These are phyloP conservation scores for Clinocottus analis DNA, from an alignment of 2,113 vertebrate genomes.

Conservation along the genomic window DNA sequence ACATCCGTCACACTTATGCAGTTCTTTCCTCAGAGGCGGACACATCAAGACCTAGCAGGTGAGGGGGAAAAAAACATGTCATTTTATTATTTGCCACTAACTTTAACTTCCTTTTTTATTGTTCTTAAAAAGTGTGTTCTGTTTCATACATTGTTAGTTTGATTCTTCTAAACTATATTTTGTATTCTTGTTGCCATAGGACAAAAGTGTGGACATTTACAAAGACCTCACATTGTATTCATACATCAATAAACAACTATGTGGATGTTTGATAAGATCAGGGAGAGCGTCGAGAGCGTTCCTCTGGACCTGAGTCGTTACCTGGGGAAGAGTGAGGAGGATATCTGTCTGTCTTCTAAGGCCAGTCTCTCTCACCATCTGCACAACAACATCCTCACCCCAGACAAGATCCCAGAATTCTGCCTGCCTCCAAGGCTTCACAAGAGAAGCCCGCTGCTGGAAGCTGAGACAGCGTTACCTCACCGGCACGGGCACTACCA, in stretches of 20 bases:
- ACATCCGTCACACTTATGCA: slow-evolving; percentile 18
- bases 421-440: slow-evolving; percentile 80
- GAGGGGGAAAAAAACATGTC: slow-evolving; percentile 20
- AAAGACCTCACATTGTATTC: background rate
- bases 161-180: background rate
- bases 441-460: slow-evolving; percentile 43
- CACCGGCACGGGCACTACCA: background rate
- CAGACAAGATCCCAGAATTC: slow-evolving; percentile 84
- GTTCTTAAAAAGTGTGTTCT: background rate
- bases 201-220: background rate
- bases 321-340: slow-evolving; percentile 59
- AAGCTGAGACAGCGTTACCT: slow-evolving; percentile 15
- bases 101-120: background rate
- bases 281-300: slow-evolving; percentile 69
- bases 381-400: slow-evolving; percentile 82
- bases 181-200: slow-evolving; percentile 15
- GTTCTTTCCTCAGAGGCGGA: slow-evolving; percentile 7
- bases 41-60: slow-evolving; percentile 48
- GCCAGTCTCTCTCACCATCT: slow-evolving; percentile 63
- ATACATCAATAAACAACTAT: slow-evolving; percentile 45
- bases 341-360: slow-evolving; percentile 55
- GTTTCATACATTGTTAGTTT: background rate
- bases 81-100: slow-evolving; percentile 1
- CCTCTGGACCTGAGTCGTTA: slow-evolving; percentile 61
- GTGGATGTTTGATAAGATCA: slow-evolving; percentile 76